These are phyloP conservation scores for Mesorhabditis sp. DNA, from an alignment of 2,888 invertebrate species.

Conservation along the genomic window DNA sequence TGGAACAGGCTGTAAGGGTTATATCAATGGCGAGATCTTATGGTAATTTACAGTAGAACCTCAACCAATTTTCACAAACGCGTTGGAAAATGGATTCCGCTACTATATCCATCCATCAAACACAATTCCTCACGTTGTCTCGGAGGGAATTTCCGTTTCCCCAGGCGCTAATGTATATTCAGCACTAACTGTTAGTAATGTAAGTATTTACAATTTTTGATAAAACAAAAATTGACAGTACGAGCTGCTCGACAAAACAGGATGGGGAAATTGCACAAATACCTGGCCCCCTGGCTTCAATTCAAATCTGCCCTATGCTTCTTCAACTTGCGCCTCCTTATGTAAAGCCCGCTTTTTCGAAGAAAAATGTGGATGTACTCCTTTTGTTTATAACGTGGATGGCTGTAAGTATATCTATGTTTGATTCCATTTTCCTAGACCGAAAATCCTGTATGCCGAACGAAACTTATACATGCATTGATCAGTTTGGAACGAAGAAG, in stretches of 20 bases:
- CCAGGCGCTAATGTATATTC: conserved; percentile 44
- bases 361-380: conserved; percentile 34
- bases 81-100: conserved; percentile 51
- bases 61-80: conserved; percentile 38
- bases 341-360: conserved; percentile 30
- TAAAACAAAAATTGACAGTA: conserved; percentile 22
- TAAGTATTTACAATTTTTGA: no score
- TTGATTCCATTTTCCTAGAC: conserved; percentile 6
- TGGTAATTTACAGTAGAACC: no score
- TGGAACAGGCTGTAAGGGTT: conserved; percentile 21
- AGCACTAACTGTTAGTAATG: conserved; percentile 26
- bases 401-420: conserved; percentile 17
- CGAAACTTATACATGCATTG: conserved; percentile 25
- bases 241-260: conserved; percentile 21
- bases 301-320: conserved; percentile 23
- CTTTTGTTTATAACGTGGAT: conserved; percentile 38
- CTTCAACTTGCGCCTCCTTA: conserved; percentile 25
- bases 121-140: conserved; percentile 39
- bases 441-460: conserved; percentile 21
- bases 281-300: conserved; percentile 26
- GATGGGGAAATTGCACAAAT: conserved; percentile 37
- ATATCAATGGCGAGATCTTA: no score
- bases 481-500: conserved; percentile 17
- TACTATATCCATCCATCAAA: conserved; percentile 48
- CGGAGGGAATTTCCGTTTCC: conserved; percentile 52